Percentiles rank a stretch among this genome's conserved stretches.
These are phyloP conservation scores for Tragopan temminckii DNA, from an alignment of 2,797 vertebrate species.

Conservation along the genomic window DNA sequence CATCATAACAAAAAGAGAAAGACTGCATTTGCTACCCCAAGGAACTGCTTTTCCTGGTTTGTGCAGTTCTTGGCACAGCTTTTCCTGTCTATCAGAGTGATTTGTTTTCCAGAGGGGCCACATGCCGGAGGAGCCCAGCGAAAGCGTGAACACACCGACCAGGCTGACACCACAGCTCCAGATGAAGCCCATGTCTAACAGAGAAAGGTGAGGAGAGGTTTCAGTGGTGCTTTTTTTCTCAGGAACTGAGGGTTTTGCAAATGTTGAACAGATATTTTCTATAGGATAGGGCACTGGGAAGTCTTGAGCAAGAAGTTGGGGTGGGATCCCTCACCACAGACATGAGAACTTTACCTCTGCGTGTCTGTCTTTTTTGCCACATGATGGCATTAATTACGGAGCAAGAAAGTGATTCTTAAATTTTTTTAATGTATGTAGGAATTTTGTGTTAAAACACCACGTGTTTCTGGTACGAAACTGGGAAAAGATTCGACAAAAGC, in stretches of 20 bases:
- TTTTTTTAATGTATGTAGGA: slow-evolving; percentile 77
- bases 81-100: slow-evolving; percentile 4
- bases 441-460: slow-evolving; percentile 95
- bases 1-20: neutral
- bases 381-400: accelerated
- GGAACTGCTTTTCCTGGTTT: neutral
- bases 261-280: neutral
- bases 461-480: slow-evolving; percentile 97
- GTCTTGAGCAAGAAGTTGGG: neutral
- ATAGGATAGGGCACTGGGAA: neutral
- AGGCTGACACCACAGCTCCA: slow-evolving; percentile 92
- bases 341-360: neutral
- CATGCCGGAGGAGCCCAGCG: slow-evolving; percentile 89
- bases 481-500: slow-evolving; percentile 96
- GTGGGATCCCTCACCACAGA: neutral
- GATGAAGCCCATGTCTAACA: slow-evolving; percentile 99
- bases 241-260: neutral
- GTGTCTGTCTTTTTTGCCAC: neutral
- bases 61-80: neutral
- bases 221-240: neutral
- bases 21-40: neutral
- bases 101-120: slow-evolving; percentile 83
- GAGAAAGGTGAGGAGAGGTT: slow-evolving; percentile 87
- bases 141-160: slow-evolving; percentile 84
- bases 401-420: neutral